A percentile compares a stretch with the other conserved stretches of the same genome.
These are phyloP conservation scores for Prionace glauca DNA, from an alignment of 2,797 vertebrate genomes.

Conservation along the genomic window DNA sequence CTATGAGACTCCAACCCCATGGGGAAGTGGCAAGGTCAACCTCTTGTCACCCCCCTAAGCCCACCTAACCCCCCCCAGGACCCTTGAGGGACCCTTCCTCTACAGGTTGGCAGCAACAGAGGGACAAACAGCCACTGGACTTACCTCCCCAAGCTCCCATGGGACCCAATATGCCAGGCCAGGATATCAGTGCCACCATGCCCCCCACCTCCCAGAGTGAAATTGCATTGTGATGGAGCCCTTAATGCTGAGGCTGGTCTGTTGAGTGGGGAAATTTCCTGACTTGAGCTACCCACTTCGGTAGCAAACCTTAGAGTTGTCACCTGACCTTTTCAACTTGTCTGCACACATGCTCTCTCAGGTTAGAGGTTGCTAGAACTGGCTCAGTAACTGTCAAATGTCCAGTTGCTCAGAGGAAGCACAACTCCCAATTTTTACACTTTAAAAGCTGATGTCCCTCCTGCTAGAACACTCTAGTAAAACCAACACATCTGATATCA, in stretches of 20 bases:
- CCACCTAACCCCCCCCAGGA: no score
- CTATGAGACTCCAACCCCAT: no score
- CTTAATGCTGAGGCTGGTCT: neutral
- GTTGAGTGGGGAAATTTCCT: neutral
- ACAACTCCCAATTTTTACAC: neutral
- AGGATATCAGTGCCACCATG: no score
- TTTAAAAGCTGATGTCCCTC: neutral
- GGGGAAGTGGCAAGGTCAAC: no score
- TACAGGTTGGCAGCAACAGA: no score
- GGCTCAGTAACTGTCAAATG: neutral
- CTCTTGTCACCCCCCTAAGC: no score
- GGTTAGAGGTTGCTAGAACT: neutral
- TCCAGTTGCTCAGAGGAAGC: neutral
- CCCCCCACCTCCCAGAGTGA: neutral
- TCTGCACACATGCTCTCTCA: neutral
- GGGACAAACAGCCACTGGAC: no score
- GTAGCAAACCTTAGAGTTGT: neutral
- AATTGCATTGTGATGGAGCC: neutral
- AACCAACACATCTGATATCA: neutral
- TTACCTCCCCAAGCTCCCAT: no score
- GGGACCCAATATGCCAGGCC: no score
- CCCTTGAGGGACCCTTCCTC: no score
- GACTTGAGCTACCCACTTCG: neutral
- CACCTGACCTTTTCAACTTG: neutral
- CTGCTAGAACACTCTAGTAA: no score